Percentiles rank a stretch among this genome's conserved stretches.
These are phyloP conservation scores for Euthynnus affinis DNA, from an alignment of 2,797 vertebrate genomes.

Conservation along the genomic window DNA sequence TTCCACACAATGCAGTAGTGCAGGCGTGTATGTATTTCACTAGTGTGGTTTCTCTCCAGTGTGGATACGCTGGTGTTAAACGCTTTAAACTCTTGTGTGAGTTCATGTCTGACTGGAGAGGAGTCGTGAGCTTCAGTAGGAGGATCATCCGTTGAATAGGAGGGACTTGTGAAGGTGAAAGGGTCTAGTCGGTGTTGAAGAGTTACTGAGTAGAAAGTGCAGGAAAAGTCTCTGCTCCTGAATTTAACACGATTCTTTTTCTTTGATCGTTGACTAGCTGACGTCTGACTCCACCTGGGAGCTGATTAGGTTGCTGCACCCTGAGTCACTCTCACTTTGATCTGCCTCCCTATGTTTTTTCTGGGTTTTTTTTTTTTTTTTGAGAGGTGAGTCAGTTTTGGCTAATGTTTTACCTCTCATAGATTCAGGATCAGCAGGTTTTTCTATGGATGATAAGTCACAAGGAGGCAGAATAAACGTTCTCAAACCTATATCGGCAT, in stretches of 20 bases:
- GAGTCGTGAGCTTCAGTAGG: not conserved
- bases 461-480: too few relatives aligned
- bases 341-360: not conserved
- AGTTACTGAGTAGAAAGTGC: not conserved
- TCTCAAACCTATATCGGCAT: too few relatives aligned
- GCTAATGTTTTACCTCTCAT: not conserved
- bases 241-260: not conserved
- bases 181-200: not conserved
- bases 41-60: not conserved
- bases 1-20: too few relatives aligned
- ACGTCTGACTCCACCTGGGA: not conserved
- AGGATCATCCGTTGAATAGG: not conserved
- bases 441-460: not conserved
- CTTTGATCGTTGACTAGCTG: constrained; percentile 1
- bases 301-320: not conserved
- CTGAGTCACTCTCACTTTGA: constrained; percentile 15
- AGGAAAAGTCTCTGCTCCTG: not conserved
- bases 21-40: too few relatives aligned
- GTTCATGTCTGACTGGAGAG: too few relatives aligned
- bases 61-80: not conserved
- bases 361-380: too few relatives aligned
- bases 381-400: not conserved
- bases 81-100: not conserved
- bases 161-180: not conserved
- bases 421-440: not conserved